phyloP scores from a whole-genome alignment of 2,113 vertebrate species.

The Jacana jacana region DNA sequence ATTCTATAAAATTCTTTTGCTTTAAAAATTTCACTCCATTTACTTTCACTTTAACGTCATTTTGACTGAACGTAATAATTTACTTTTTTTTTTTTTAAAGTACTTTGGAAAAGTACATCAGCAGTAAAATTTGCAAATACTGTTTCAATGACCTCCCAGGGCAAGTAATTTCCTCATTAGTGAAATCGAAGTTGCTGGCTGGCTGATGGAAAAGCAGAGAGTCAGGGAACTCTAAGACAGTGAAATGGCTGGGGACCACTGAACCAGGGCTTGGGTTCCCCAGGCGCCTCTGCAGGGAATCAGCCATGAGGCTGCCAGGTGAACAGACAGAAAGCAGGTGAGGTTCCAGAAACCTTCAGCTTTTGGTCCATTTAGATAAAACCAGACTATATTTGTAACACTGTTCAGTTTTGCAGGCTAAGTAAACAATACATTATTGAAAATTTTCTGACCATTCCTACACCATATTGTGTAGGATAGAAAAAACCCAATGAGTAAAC shows the following conservation, averaged over 20 bases:
- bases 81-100: no score
- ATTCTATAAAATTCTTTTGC: background rate
- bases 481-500: background rate
- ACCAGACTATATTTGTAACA: background rate
- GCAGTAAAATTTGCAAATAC: background rate
- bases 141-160: background rate
- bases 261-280: background rate
- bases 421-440: background rate
- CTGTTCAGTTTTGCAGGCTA: background rate
- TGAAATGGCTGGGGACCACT: fast-evolving
- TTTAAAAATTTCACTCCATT: background rate
- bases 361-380: background rate
- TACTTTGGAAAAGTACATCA: background rate
- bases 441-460: background rate
- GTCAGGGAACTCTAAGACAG: background rate
- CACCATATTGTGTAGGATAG: background rate
- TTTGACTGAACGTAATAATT: background rate
- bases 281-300: background rate
- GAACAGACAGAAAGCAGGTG: background rate
- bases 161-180: background rate
- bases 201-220: background rate
- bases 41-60: background rate
- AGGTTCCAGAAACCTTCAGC: background rate
- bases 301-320: background rate
- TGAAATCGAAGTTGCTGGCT: background rate